A percentile compares a stretch with the other conserved stretches of the same genome.
Evolutionary conservation across 2,113 vertebrate species (phyloP).

Genomic region (Spea bombifrons): DNA sequence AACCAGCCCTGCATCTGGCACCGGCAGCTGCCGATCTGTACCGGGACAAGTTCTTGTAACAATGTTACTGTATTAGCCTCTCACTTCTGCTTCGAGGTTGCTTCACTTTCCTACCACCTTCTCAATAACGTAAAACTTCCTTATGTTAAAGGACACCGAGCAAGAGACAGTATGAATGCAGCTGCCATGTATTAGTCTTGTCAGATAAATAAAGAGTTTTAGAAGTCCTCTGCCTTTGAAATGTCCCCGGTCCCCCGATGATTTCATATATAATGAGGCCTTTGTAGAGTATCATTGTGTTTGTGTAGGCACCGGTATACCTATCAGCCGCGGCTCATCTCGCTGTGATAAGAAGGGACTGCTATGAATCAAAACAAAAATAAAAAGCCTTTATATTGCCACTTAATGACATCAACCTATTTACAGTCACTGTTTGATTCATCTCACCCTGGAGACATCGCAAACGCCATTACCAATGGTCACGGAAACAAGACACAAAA

Average conservation of each 20-base stretch:
- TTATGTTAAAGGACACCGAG: slow-evolving; percentile 10
- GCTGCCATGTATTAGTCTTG: slow-evolving; percentile 1
- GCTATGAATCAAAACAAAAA: slow-evolving; percentile 9
- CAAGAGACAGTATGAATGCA: not conserved
- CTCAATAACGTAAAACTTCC: too few relatives aligned
- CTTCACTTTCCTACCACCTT: too few relatives aligned
- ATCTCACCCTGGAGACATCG: not conserved
- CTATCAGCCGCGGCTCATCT: slow-evolving; percentile 10
- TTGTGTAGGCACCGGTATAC: not conserved
- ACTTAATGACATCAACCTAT: slow-evolving; percentile 12
- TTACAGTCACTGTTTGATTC: slow-evolving; percentile 2
- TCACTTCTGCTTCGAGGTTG: too few relatives aligned
- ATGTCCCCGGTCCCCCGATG: slow-evolving; percentile 15
- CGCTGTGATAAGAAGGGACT: slow-evolving; percentile 32
- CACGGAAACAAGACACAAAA: not conserved
- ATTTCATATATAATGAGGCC: slow-evolving; percentile 1
- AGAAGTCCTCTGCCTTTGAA: slow-evolving; percentile 10
- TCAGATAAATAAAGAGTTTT: not conserved
- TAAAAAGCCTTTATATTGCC: not conserved
- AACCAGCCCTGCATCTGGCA: too few relatives aligned
- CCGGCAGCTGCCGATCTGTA: too few relatives aligned
- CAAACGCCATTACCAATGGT: not conserved
- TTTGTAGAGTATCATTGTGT: slow-evolving; percentile 3
- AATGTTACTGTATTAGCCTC: too few relatives aligned
- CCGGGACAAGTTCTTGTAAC: too few relatives aligned